Percentiles rank a stretch among this genome's conserved stretches.
These are phyloP conservation scores for Drosophila prostipennis DNA, from an alignment of 2,888 invertebrate genomes.

Conservation along the genomic window DNA sequence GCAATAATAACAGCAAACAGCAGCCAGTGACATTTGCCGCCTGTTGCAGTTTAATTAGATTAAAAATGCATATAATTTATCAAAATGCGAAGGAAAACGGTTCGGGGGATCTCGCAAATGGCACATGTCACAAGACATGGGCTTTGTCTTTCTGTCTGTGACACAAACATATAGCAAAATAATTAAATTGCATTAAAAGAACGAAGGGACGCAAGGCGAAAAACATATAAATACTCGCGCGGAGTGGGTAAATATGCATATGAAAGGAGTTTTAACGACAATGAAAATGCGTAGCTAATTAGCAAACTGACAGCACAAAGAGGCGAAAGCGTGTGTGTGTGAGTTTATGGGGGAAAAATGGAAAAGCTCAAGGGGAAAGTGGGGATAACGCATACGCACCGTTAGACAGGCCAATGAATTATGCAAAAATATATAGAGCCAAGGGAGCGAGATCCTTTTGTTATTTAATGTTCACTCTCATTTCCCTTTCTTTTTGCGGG, in stretches of 20 bases:
- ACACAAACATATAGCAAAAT: slow-evolving; percentile 62
- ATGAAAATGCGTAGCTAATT: slow-evolving; percentile 73
- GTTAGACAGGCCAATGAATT: slow-evolving; percentile 77
- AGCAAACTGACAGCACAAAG: slow-evolving; percentile 70
- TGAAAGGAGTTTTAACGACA: slow-evolving; percentile 62
- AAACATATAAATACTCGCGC: slow-evolving; percentile 19
- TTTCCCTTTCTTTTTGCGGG: slow-evolving; percentile 12
- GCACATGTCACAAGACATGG: slow-evolving; percentile 62
- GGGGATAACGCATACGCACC: slow-evolving; percentile 69
- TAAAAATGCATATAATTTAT: slow-evolving; percentile 75
- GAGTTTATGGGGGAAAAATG: background rate
- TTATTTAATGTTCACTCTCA: slow-evolving; percentile 43
- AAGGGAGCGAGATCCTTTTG: slow-evolving; percentile 38
- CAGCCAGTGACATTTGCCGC: slow-evolving; percentile 46
- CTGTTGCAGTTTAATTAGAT: slow-evolving; percentile 56
- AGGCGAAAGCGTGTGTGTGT: slow-evolving; percentile 5
- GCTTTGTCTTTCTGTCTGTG: slow-evolving; percentile 25
- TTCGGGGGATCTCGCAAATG: background rate
- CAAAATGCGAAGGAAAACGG: slow-evolving; percentile 35
- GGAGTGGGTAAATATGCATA: slow-evolving; percentile 68
- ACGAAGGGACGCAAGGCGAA: no score
- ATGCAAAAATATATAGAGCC: slow-evolving; percentile 67
- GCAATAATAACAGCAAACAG: slow-evolving; percentile 14
- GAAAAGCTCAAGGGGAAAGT: slow-evolving; percentile 18
- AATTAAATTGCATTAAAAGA: slow-evolving; percentile 73